Conservation (phyloP, 2,888 invertebrate genomes). For the Dryobota labecula region DNA sequence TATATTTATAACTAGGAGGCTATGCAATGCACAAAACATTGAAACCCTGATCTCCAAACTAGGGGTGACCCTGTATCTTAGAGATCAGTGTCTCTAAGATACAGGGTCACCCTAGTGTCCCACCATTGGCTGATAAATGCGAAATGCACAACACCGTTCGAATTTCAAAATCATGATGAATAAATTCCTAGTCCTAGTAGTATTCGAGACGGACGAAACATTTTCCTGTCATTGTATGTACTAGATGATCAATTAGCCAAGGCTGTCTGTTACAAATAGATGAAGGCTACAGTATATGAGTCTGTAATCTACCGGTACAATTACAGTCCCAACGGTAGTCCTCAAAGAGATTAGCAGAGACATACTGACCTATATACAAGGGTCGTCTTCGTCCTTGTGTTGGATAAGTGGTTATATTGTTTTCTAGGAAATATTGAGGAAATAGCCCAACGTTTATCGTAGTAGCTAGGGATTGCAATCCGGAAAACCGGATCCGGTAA, state of each 20-base stretch:
- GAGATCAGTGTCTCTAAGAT: too few relatives aligned
- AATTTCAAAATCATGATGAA: background rate
- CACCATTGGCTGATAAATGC: too few relatives aligned
- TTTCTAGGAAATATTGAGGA: background rate
- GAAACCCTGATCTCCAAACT: too few relatives aligned
- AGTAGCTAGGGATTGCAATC: too few relatives aligned
- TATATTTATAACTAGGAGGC: too few relatives aligned
- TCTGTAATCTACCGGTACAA: conserved; percentile 2
- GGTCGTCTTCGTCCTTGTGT: background rate
- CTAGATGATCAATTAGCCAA: background rate
- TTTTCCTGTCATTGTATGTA: background rate
- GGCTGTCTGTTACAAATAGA: background rate
- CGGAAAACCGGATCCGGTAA: too few relatives aligned
- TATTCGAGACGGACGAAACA: background rate
- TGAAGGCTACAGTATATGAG: conserved; percentile 30
- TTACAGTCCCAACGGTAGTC: conserved; percentile 14
- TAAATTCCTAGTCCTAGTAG: too few relatives aligned
- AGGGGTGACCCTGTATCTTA: too few relatives aligned
- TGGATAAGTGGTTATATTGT: background rate
- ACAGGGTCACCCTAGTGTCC: too few relatives aligned
- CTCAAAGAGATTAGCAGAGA: conserved; percentile 23
- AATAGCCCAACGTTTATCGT: background rate
- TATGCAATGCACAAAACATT: too few relatives aligned
- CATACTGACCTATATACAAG: conserved; percentile 35
- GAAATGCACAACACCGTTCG: background rate